phyloP scores from a whole-genome alignment of 1,140 invertebrate species.

The Brevipalpus yothersi region DNA sequence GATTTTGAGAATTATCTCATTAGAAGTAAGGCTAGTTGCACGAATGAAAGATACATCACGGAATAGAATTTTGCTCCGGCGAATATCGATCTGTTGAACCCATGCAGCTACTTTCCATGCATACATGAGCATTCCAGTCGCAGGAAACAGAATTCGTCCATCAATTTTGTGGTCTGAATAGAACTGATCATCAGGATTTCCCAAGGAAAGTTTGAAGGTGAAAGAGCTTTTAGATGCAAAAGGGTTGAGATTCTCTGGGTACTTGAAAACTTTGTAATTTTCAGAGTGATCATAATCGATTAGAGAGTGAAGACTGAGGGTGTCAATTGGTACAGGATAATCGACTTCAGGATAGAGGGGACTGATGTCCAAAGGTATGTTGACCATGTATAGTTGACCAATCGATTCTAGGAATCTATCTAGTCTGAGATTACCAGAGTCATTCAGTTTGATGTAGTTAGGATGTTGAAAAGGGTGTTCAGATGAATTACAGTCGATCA shows the following conservation, averaged over 20 bases:
- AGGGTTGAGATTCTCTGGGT: slow-evolving; percentile 16
- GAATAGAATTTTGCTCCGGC: slow-evolving; percentile 25
- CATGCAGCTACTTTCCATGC: slow-evolving; percentile 68
- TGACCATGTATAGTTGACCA: too few relatives aligned
- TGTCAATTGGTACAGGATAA: slow-evolving; percentile 61
- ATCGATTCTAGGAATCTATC: not conserved
- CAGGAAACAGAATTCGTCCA: slow-evolving; percentile 75
- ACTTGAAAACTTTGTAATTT: slow-evolving; percentile 48
- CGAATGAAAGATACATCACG: slow-evolving; percentile 66
- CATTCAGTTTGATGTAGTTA: too few relatives aligned
- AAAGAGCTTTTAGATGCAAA: not conserved
- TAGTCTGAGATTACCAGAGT: not conserved
- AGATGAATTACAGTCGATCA: not conserved
- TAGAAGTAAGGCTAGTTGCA: slow-evolving; percentile 33
- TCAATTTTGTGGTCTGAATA: slow-evolving; percentile 71
- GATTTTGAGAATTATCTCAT: not conserved
- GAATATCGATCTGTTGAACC: not conserved
- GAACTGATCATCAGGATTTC: slow-evolving; percentile 45
- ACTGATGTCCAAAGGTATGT: slow-evolving; percentile 8
- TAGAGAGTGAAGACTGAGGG: slow-evolving; percentile 55
- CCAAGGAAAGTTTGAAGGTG: slow-evolving; percentile 31
- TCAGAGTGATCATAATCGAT: slow-evolving; percentile 72
- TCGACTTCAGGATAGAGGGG: slow-evolving; percentile 45
- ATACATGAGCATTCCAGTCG: slow-evolving; percentile 71
- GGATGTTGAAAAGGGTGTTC: too few relatives aligned